Conservation (phyloP, 2,888 invertebrate species). For the Luffia ferchaultella region DNA sequence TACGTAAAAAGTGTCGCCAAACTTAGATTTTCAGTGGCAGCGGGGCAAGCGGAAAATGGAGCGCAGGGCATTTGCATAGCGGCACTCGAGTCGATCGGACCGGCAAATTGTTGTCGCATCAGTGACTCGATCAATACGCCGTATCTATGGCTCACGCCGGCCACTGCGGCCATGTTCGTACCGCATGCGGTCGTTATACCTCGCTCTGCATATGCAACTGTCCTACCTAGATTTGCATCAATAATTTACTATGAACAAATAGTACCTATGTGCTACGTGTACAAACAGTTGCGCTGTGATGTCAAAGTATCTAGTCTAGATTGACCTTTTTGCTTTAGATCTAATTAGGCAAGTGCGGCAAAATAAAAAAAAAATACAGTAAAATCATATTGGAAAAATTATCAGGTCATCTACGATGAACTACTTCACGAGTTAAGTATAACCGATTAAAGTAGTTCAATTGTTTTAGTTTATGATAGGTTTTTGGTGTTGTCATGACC, state of each 20-base stretch:
- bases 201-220: background rate
- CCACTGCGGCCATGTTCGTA: background rate
- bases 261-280: too few species aligned
- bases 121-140: constrained; percentile 55
- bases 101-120: constrained; percentile 62
- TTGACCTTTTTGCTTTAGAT: too few species aligned
- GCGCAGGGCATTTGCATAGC: constrained; percentile 59
- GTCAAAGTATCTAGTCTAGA: too few species aligned
- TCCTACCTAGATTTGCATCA: background rate
- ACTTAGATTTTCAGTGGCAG: constrained; percentile 19
- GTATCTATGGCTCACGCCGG: constrained; percentile 28
- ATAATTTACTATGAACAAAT: background rate
- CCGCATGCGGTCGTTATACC: background rate
- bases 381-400: too few species aligned
- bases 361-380: too few species aligned
- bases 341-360: too few species aligned
- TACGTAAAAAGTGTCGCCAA: background rate
- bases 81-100: constrained; percentile 49
- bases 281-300: too few species aligned
- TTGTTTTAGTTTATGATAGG: too few species aligned
- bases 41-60: constrained; percentile 52
- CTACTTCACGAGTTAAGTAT: too few species aligned
- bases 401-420: too few species aligned
- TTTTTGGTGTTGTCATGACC: background rate
- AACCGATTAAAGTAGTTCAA: too few species aligned